These are phyloP conservation scores for Drosophila neotestacea DNA, from an alignment of 2,888 invertebrate genomes.

Conservation along the genomic window DNA sequence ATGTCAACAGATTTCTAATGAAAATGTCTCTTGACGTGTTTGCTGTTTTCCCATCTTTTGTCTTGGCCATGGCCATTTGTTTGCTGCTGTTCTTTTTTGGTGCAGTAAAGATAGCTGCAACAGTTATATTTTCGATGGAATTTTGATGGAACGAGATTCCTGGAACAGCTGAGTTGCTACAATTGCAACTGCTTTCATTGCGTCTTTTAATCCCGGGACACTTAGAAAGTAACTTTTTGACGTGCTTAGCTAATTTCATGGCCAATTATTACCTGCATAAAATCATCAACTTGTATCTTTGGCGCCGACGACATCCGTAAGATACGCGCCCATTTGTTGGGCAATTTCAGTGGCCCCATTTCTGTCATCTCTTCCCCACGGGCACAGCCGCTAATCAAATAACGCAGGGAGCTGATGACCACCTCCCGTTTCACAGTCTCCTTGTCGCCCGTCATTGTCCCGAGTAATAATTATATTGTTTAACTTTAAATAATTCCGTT, in stretches of 20 bases:
- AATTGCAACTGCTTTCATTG: conserved; percentile 1
- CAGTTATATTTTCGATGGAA: not conserved
- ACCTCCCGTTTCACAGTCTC: conserved; percentile 78
- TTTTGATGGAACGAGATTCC: not conserved
- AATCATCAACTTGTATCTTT: conserved; percentile 83
- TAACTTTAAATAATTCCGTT: conserved; percentile 5
- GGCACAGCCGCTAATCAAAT: conserved; percentile 81
- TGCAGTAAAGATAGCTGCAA: not conserved
- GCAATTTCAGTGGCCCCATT: conserved; percentile 81
- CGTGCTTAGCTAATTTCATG: conserved; percentile 22
- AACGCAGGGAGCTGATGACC: conserved; percentile 76
- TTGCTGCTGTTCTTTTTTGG: not conserved
- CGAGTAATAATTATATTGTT: conserved; percentile 6
- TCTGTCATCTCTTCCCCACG: conserved; percentile 76
- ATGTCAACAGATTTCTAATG: conserved; percentile 60
- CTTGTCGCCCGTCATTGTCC: conserved; percentile 51
- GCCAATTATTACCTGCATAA: conserved; percentile 81
- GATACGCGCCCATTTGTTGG: conserved; percentile 84
- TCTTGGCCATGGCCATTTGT: conserved; percentile 24
- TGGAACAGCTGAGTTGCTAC: not conserved
- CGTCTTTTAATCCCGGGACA: not conserved
- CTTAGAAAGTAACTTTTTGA: conserved; percentile 11
- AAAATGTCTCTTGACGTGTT: conserved; percentile 25
- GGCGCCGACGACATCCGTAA: conserved; percentile 81
- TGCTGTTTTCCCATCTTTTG: conserved; percentile 3